Conservation (phyloP, 2,797 vertebrate species). For the Cossypha niveicapilla region DNA sequence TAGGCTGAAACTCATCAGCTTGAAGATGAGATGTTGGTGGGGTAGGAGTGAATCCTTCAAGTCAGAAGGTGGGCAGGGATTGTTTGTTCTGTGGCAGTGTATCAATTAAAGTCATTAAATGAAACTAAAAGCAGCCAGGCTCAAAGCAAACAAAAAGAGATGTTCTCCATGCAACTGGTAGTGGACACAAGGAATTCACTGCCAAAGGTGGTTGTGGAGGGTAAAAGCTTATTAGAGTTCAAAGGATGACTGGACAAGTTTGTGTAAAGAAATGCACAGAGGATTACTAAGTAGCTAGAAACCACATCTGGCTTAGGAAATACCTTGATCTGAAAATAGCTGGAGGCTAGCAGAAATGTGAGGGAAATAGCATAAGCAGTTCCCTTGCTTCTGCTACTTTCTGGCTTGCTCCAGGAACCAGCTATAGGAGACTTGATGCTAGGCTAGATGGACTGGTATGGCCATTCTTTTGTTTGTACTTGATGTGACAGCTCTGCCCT, state of each 20-base stretch:
- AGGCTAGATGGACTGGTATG: not conserved
- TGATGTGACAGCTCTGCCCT: not conserved
- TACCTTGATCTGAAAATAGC: conserved; percentile 51
- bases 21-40: not conserved
- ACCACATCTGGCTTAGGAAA: conserved; percentile 36
- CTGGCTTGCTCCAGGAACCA: not conserved
- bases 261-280: conserved; percentile 4
- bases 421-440: not conserved
- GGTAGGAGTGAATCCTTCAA: not conserved
- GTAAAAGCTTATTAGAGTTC: conserved; percentile 20
- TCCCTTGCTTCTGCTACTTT: not conserved
- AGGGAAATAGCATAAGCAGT: not conserved
- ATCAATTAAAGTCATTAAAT: not conserved
- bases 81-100: not conserved
- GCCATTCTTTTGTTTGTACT: not conserved
- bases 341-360: conserved; percentile 33
- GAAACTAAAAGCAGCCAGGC: not conserved
- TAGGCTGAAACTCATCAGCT: not conserved
- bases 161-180: not conserved
- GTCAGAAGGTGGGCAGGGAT: not conserved
- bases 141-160: not conserved
- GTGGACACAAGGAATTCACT: not conserved
- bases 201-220: not conserved
- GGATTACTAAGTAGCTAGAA: conserved; percentile 20
- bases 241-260: conserved; percentile 43